A percentile compares a stretch with the other conserved stretches of the same genome.
Evolutionary conservation across 2,888 invertebrate species (phyloP).

Genomic region (Pyrochroa serraticornis): DNA sequence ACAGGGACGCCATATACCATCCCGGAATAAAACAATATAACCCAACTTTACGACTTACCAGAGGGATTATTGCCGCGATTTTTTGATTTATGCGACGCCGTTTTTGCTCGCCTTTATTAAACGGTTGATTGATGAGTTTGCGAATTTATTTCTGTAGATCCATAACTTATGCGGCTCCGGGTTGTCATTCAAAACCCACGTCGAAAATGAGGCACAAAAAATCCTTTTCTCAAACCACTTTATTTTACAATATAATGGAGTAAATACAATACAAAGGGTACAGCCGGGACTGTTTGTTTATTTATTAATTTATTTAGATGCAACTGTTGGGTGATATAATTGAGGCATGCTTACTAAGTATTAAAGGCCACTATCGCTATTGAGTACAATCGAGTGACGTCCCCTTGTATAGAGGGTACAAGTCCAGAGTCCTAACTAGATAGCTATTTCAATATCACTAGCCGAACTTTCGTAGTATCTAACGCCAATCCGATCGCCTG

Average conservation of each 20-base stretch:
- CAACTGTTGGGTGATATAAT: constrained; percentile 30
- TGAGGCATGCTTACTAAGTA: constrained; percentile 49
- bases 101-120: too few relatives aligned
- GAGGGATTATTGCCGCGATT: neutral
- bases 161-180: too few relatives aligned
- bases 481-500: neutral
- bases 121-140: too few relatives aligned
- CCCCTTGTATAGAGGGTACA: constrained; percentile 53
- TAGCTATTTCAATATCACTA: constrained; percentile 52
- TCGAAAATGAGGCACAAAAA: neutral
- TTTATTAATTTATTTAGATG: neutral
- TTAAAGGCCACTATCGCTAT: constrained; percentile 53
- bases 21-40: too few relatives aligned
- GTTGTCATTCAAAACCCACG: neutral
- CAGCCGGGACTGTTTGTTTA: neutral
- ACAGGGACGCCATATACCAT: constrained; percentile 1
- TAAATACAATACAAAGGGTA: constrained; percentile 3
- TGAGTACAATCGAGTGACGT: constrained; percentile 41
- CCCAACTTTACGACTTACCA: too few relatives aligned
- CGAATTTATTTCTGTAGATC: too few relatives aligned
- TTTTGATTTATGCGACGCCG: neutral
- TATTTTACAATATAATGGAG: constrained; percentile 1
- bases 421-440: constrained; percentile 39
- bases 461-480: constrained; percentile 42
- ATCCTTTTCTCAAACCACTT: constrained; percentile 6